Base-by-base conservation (phyloP, 1,140 invertebrate species). In the Temnothorax nylanderi region DNA sequence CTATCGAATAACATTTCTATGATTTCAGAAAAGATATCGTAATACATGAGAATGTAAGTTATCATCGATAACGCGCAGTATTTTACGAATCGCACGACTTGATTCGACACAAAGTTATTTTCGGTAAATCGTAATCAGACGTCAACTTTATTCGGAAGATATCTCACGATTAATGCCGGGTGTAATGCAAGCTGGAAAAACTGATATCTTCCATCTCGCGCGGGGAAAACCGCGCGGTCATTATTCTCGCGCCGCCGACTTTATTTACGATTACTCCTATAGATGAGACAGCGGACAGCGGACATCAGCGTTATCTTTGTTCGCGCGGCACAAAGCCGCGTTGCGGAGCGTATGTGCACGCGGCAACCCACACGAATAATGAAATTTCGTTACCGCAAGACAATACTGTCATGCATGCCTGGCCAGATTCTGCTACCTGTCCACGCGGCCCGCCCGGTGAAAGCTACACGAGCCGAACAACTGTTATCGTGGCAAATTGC, bases 321-420 rank as follows among this genome's bases (percentile, higher is more conserved):
- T 65, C 76, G 85, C 77, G 77, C 76, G 76, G 34, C 32, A 86
- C 64, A 86, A 86, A 86, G 80, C 85, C 75, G 44, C 85, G 76
- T 78, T 85, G 49, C 54, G 44, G 78, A 32, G 26, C 34, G 80
- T 47, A 41, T 47, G 80, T 41, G 80, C 69, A 49, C 69, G 69
- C 54, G 26, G 54, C 69, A 49, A 74, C 80, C 60, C 44, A 72
- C 60, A 67, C 77, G 87, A 89, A 82, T 82, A 89, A 87, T 78
- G 87, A 87, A 89, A 89, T 87, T 89, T 89, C 85, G 87, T 89
- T 89, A 87, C 65, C 75, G 87, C 85, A 77, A 87, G 71, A 87
- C 86, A 87, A 89, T 85, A 85, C 72, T 60, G 86, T 85, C 71
- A 85, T 69, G 77, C 76, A 87, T 84, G 69, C 62, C 62, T 74